Conservation (phyloP, 2,888 invertebrate species). For the Pelosia muscerda region DNA sequence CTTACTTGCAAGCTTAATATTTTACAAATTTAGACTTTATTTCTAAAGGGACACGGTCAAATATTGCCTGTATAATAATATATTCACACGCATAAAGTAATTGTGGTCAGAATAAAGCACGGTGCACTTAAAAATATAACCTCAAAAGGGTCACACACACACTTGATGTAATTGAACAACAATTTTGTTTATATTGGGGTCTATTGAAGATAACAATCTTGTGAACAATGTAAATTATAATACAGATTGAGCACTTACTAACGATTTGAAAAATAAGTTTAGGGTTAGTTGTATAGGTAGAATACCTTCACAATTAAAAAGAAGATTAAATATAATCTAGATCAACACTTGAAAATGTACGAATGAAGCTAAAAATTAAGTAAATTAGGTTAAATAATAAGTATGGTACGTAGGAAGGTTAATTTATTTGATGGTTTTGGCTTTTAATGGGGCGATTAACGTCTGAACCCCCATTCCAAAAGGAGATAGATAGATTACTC, state of each 20-base stretch:
- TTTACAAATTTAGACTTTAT: conserved; percentile 7
- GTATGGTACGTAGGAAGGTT: too few species aligned
- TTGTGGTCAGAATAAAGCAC: conserved; percentile 47
- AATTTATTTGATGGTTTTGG: neutral
- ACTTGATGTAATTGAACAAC: conserved; percentile 70
- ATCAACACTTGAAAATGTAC: too few species aligned
- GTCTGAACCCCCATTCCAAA: neutral
- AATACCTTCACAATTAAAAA: too few species aligned
- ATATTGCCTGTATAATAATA: conserved; percentile 30
- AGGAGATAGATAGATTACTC: too few species aligned
- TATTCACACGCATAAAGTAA: conserved; percentile 48
- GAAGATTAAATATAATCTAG: too few species aligned
- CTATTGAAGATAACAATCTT: conserved; percentile 42
- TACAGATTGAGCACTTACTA: conserved; percentile 30
- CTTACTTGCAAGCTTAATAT: conserved; percentile 25
- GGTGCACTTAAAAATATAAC: conserved; percentile 58
- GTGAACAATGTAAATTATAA: conserved; percentile 28
- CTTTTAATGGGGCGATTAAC: neutral
- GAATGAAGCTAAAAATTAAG: too few species aligned
- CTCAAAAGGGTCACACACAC: conserved; percentile 74
- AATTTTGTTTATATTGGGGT: conserved; percentile 50
- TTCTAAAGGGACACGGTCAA: neutral
- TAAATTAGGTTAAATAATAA: too few species aligned
- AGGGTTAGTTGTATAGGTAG: neutral
- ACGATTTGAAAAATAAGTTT: neutral